Percentiles rank a stretch among this genome's conserved stretches.
Evolutionary conservation across 2,888 invertebrate genomes (phyloP).

Genomic region (Drosophila borborema): DNA sequence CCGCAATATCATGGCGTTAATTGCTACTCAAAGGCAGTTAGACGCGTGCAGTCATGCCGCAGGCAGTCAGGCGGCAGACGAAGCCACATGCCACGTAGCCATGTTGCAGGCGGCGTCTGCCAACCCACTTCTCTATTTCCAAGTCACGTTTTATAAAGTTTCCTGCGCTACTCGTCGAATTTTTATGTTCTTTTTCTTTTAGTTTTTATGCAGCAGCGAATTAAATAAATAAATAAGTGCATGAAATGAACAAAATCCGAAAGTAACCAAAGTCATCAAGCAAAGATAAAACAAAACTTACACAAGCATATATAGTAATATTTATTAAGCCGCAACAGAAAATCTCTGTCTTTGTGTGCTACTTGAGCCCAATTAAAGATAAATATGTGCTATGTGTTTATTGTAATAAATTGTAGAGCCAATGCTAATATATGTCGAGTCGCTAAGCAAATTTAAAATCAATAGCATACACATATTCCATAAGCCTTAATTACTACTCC

Average conservation of each 20-base stretch:
- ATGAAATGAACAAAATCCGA: slow-evolving; percentile 17
- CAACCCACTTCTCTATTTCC: slow-evolving; percentile 30
- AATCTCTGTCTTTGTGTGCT: neutral
- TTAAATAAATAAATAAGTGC: slow-evolving; percentile 18
- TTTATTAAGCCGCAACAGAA: neutral
- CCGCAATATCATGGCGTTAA: slow-evolving; percentile 78
- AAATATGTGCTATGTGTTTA: neutral
- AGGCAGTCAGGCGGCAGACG: slow-evolving; percentile 44
- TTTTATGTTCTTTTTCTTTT: slow-evolving; percentile 25
- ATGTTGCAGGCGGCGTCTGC: slow-evolving; percentile 12
- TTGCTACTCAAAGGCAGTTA: slow-evolving; percentile 73
- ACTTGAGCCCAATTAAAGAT: neutral
- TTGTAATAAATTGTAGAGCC: neutral
- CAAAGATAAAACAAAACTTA: slow-evolving; percentile 4
- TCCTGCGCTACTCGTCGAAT: slow-evolving; percentile 39
- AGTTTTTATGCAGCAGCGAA: slow-evolving; percentile 8
- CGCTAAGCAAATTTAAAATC: neutral
- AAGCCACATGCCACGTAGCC: slow-evolving; percentile 7
- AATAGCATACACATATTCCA: neutral
- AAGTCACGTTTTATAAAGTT: slow-evolving; percentile 77
- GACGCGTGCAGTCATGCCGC: slow-evolving; percentile 29
- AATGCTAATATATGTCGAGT: neutral
- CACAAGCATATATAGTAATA: slow-evolving; percentile 20
- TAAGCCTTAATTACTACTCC: slow-evolving; percentile 11
- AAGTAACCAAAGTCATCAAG: slow-evolving; percentile 40